phyloP scores from a whole-genome alignment of 2,888 invertebrate genomes.

The Oxycera nigricornis region DNA sequence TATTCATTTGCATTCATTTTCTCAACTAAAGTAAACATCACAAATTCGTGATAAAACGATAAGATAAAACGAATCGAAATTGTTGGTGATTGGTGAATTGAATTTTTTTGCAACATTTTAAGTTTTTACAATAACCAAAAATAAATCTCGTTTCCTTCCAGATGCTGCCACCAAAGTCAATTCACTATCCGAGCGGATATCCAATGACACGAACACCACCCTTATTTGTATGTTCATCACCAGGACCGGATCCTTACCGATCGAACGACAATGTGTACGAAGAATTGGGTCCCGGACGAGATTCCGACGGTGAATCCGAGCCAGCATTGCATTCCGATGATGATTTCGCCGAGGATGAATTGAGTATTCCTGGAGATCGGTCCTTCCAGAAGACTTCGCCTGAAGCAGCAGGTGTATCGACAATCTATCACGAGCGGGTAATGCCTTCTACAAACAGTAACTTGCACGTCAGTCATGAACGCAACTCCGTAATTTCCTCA shows the following conservation, averaged over 20 bases:
- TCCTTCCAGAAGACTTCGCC: constrained; percentile 56
- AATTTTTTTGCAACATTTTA: too few species aligned
- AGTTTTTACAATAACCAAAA: too few species aligned
- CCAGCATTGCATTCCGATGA: constrained; percentile 78
- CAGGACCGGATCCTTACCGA: constrained; percentile 71
- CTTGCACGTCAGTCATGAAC: constrained; percentile 52
- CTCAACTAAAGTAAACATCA: too few species aligned
- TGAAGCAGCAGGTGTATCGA: constrained; percentile 47
- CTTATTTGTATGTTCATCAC: constrained; percentile 75
- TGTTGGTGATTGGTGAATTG: background rate
- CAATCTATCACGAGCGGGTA: constrained; percentile 53
- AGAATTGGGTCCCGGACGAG: constrained; percentile 72
- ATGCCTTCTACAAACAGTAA: constrained; percentile 35
- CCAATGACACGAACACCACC: constrained; percentile 67
- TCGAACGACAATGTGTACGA: constrained; percentile 81
- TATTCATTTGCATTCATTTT: too few species aligned
- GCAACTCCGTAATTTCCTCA: constrained; percentile 59
- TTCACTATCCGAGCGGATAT: constrained; percentile 69
- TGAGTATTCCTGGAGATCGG: constrained; percentile 67
- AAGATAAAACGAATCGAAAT: background rate
- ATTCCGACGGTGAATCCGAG: constrained; percentile 69
- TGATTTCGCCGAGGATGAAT: constrained; percentile 85
- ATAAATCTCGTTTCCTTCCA: constrained; percentile 61
- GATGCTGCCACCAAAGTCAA: constrained; percentile 76
- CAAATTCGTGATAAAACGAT: too few species aligned